phyloP scores from a whole-genome alignment of 2,113 vertebrate species.

The Probosciger aterrimus region DNA sequence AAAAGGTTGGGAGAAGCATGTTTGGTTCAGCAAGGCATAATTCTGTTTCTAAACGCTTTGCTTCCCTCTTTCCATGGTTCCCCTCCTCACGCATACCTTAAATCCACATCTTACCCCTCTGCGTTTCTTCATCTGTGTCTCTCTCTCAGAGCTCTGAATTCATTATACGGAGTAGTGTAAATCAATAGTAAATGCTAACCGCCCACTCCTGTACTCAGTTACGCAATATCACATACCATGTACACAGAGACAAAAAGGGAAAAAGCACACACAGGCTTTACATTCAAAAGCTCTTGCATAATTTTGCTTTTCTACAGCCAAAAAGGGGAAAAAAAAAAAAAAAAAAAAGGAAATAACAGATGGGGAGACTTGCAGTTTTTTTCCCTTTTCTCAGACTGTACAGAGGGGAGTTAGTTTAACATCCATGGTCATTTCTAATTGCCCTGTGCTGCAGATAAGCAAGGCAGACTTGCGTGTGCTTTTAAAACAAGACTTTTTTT shows the following conservation, averaged over 20 bases:
- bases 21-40: background rate
- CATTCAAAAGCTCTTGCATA: constrained; percentile 79
- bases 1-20: background rate
- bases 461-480: constrained; percentile 33
- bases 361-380: constrained; percentile 74
- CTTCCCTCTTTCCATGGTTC: background rate
- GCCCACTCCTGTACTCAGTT: constrained; percentile 71
- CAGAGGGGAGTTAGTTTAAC: constrained; percentile 65
- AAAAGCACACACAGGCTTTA: constrained; percentile 79
- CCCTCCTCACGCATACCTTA: background rate
- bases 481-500: constrained; percentile 33
- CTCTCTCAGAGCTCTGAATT: constrained; percentile 50
- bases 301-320: constrained; percentile 77
- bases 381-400: constrained; percentile 69
- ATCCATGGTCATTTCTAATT: constrained; percentile 69
- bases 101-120: background rate
- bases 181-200: constrained; percentile 76
- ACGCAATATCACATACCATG: constrained; percentile 71
- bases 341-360: constrained; percentile 74
- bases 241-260: constrained; percentile 76
- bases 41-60: background rate
- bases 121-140: background rate
- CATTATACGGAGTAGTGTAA: constrained; percentile 67
- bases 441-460: constrained; percentile 50
- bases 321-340: background rate